These are phyloP conservation scores for Cataglyphis livida DNA, from an alignment of 2,888 invertebrate species.

Conservation along the genomic window DNA sequence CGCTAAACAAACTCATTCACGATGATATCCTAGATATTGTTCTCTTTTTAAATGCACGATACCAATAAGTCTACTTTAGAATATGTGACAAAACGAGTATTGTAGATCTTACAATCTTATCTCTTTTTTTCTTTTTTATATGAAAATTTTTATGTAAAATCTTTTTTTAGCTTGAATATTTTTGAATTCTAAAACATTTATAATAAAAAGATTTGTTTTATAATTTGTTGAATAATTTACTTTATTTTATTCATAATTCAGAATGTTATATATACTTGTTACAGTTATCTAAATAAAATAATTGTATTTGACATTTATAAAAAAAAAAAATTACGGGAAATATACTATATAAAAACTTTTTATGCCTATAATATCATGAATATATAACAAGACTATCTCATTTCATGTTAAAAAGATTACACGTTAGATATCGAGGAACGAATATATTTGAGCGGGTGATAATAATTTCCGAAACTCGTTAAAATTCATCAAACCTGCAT, in stretches of 20 bases:
- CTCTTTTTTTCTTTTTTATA: too few species aligned
- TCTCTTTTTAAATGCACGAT: neutral
- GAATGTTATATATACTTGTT: neutral
- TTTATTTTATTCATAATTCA: neutral
- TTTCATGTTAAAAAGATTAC: conserved; percentile 20
- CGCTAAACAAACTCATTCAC: conserved; percentile 14
- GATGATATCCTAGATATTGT: neutral
- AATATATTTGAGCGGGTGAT: conserved; percentile 10
- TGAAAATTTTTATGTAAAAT: neutral
- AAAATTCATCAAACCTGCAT: conserved; percentile 32
- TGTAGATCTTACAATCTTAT: neutral
- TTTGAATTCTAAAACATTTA: neutral
- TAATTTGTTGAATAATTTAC: neutral
- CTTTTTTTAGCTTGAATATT: neutral
- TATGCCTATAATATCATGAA: neutral
- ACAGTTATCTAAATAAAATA: conserved; percentile 2
- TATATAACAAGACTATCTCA: neutral
- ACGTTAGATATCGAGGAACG: neutral
- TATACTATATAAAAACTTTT: neutral
- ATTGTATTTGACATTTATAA: neutral
- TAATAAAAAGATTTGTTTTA: neutral
- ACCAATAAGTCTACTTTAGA: neutral
- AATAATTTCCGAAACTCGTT: conserved; percentile 33
- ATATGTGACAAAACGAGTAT: neutral
- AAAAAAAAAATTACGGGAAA: neutral